A percentile compares a stretch with the other conserved stretches of the same genome.
These are phyloP conservation scores for Unio delphinus DNA, from an alignment of 2,888 invertebrate genomes.

Conservation along the genomic window DNA sequence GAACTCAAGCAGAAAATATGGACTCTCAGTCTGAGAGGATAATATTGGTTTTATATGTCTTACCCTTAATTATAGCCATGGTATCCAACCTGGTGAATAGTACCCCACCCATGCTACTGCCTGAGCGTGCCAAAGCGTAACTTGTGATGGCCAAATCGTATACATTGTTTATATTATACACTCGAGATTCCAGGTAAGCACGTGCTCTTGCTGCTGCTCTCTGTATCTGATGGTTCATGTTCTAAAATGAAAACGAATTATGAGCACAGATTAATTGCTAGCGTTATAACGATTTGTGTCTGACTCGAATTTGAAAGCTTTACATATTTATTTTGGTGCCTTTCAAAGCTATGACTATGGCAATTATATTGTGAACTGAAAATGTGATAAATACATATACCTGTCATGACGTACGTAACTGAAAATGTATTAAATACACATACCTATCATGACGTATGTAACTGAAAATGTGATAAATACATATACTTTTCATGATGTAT, in stretches of 20 bases:
- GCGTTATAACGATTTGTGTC: background rate
- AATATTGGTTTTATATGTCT: too few species aligned
- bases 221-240: slow-evolving; percentile 2
- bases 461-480: too few species aligned
- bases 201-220: slow-evolving; percentile 40
- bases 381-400: too few species aligned
- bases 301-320: background rate
- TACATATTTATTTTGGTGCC: background rate
- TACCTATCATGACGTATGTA: too few species aligned
- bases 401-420: too few species aligned
- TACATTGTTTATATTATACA: slow-evolving; percentile 40
- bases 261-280: background rate
- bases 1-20: too few species aligned
- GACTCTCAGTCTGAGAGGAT: too few species aligned
- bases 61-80: slow-evolving; percentile 7
- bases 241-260: background rate
- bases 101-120: slow-evolving; percentile 32
- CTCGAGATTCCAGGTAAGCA: slow-evolving; percentile 61
- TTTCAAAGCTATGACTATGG: slow-evolving; percentile 18
- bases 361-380: too few species aligned
- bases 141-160: slow-evolving; percentile 57
- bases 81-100: slow-evolving; percentile 34
- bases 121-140: slow-evolving; percentile 55
- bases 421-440: too few species aligned
- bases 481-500: too few species aligned